Conservation (phyloP, 2,888 invertebrate genomes). For the Nasonovia ribisnigri region DNA sequence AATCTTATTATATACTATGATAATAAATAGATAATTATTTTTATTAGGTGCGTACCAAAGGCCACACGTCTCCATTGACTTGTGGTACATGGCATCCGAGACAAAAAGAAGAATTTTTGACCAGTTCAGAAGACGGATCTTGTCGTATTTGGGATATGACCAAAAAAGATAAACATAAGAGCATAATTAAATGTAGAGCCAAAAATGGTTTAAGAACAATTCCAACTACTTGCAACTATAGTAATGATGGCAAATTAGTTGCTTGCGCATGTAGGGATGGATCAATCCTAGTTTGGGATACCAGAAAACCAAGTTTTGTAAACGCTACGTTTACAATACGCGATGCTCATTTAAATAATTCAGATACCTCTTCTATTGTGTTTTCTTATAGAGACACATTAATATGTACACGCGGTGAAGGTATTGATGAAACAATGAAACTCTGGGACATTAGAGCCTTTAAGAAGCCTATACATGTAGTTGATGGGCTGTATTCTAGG, state of each 20-base stretch:
- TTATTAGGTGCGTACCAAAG: slow-evolving; percentile 81
- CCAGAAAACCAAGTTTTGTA: slow-evolving; percentile 86
- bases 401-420: slow-evolving; percentile 83
- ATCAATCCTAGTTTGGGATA: slow-evolving; percentile 97
- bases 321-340: slow-evolving; percentile 85
- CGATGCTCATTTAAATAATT: slow-evolving; percentile 83
- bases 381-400: slow-evolving; percentile 89
- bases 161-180: slow-evolving; percentile 80
- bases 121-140: slow-evolving; percentile 94
- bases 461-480: slow-evolving; percentile 81
- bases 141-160: slow-evolving; percentile 91
- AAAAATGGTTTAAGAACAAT: slow-evolving; percentile 87
- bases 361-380: slow-evolving; percentile 85
- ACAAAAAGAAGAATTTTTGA: slow-evolving; percentile 91
- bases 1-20: background rate
- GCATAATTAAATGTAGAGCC: slow-evolving; percentile 88
- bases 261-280: slow-evolving; percentile 95
- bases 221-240: slow-evolving; percentile 87
- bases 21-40: background rate
- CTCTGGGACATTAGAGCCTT: slow-evolving; percentile 92
- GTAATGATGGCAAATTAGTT: slow-evolving; percentile 87
- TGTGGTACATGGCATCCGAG: slow-evolving; percentile 95
- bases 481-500: slow-evolving; percentile 81
- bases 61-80: slow-evolving; percentile 92
- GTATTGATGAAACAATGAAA: slow-evolving; percentile 90